Evolutionary conservation across 2,113 vertebrate genomes (phyloP).

Genomic region (Passer montanus): DNA sequence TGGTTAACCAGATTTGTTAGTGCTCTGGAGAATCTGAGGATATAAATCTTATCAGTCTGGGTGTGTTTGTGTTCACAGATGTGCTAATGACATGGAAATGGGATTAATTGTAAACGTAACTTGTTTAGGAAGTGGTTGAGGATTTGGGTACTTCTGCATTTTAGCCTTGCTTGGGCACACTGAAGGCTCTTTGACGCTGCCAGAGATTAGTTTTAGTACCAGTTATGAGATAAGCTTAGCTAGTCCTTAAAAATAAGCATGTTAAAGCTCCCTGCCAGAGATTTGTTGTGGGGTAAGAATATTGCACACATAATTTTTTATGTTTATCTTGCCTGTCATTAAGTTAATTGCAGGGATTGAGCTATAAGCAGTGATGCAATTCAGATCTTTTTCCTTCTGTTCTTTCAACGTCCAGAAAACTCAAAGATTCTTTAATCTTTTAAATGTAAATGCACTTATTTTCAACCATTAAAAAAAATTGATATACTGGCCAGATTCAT

Average conservation of each 20-base stretch:
- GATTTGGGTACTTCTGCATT: neutral
- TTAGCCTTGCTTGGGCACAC: neutral
- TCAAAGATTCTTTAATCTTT: neutral
- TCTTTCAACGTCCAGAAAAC: neutral
- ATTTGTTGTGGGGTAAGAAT: neutral
- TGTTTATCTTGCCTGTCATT: neutral
- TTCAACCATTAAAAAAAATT: neutral
- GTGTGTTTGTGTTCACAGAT: neutral
- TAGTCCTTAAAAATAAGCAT: neutral
- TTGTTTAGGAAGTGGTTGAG: neutral
- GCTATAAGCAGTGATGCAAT: neutral
- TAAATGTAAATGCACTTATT: neutral
- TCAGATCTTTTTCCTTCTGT: neutral
- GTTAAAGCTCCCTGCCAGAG: neutral
- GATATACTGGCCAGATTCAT: neutral
- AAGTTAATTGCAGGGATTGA: neutral
- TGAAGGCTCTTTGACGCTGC: conserved; percentile 22
- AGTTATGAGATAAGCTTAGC: conserved; percentile 18
- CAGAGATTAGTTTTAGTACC: conserved; percentile 10
- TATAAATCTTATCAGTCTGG: neutral
- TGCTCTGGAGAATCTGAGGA: neutral
- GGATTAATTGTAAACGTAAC: neutral
- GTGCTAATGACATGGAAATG: neutral
- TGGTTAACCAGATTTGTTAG: neutral
- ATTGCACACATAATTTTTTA: neutral